These are phyloP conservation scores for Macaria liturata DNA, from an alignment of 2,888 invertebrate genomes.

Conservation along the genomic window DNA sequence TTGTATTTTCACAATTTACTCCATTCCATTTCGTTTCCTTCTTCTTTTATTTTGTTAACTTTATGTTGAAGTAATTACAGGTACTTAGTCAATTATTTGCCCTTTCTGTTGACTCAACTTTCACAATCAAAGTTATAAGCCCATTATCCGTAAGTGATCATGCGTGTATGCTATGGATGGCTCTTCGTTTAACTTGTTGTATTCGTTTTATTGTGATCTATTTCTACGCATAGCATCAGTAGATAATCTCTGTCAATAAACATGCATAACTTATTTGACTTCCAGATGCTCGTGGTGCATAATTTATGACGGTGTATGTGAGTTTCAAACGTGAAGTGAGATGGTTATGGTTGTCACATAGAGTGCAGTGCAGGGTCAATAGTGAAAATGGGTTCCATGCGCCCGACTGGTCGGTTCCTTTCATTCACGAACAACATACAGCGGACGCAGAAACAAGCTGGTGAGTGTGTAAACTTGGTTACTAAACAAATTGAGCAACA, in stretches of 20 bases:
- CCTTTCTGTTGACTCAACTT: no score
- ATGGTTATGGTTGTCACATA: conserved; percentile 43
- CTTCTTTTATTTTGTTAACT: no score
- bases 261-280: conserved; percentile 49
- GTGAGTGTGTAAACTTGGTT: conserved; percentile 50
- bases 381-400: conserved; percentile 83
- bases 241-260: conserved; percentile 43
- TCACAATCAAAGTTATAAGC: no score
- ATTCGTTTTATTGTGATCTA: conserved; percentile 65
- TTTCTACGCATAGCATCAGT: conserved; percentile 54
- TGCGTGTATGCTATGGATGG: neutral
- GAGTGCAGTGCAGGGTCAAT: conserved; percentile 15
- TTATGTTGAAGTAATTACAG: no score
- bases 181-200: conserved; percentile 31
- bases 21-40: no score
- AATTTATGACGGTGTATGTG: conserved; percentile 41
- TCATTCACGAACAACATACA: conserved; percentile 85
- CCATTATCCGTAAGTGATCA: no score
- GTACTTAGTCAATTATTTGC: no score
- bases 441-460: conserved; percentile 80
- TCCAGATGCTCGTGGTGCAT: conserved; percentile 56
- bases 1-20: no score
- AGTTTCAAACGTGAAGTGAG: conserved; percentile 41
- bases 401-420: conserved; percentile 84
- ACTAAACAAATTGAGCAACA: conserved; percentile 38